Evolutionary conservation across 2,113 vertebrate species (phyloP), one percentile per base, ranked within the genome.

Genomic region (Macquaria australasica): DNA sequence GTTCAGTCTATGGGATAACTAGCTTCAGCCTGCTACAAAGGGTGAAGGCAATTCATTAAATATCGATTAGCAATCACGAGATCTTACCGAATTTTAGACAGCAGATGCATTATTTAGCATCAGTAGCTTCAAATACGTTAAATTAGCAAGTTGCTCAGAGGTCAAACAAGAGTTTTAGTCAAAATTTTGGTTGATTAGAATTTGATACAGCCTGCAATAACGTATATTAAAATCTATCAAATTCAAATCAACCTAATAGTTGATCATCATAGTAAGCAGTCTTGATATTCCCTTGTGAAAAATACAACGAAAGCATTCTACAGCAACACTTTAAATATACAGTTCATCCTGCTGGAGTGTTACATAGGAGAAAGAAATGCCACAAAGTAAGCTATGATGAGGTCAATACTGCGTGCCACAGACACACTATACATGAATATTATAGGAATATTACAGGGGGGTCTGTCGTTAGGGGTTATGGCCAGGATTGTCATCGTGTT

Each of bases 401-500:
- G 75, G 25, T 82, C 85, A 88, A 87, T 83, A 75, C 50, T 45
- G 63, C 39, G 69, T 73, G 25, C 76, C 64, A 64, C n/a, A 72
- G 39, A 78, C 23, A 68, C 25, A 21, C 15, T 63, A 16, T 21
- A 64, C 28, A 64, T 73, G 37, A 69, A 76, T 72, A 77, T 74
- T 51, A 60, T 5, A 43, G 25, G 62, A 80, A 86, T 64, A 84
- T 84, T 80, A 79, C 43, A 82, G 67, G 60, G 66, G 66, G 73
- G 41, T 51, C 15, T 63, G 85, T 73, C 74, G 25, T 89, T 79
- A 81, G 21, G 45, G 82, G 66, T 89, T 83, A 87, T 73, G 62
- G 39, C 43, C 79, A 39, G 73, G 55, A 60, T 66, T 87, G 83
- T 83, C 80, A 78, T 20, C 83, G 77, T 88, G 84, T 83, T 83